These are phyloP conservation scores for Salvator merianae DNA, from an alignment of 2,113 vertebrate species.

Conservation along the genomic window DNA sequence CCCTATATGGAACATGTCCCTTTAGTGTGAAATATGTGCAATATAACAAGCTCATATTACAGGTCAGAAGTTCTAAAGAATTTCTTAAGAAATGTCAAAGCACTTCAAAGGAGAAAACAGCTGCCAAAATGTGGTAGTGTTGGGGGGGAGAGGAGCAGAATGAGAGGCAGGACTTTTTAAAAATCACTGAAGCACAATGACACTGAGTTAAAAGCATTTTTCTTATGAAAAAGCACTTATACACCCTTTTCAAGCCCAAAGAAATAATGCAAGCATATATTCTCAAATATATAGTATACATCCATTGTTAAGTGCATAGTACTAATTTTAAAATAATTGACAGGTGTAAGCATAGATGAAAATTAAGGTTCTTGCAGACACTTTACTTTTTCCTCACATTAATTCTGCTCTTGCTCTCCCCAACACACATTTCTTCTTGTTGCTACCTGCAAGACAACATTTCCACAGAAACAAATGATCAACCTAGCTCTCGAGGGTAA, in stretches of 20 bases:
- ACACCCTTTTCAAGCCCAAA: background rate
- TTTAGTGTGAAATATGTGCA: too few relatives aligned
- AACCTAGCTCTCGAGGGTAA: background rate
- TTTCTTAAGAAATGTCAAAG: slow-evolving; percentile 16
- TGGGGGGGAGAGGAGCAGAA: background rate
- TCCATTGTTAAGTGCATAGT: background rate
- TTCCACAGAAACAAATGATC: background rate
- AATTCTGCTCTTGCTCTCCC: background rate
- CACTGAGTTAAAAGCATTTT: background rate
- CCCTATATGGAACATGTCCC: background rate
- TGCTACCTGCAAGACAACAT: background rate
- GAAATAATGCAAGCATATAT: background rate
- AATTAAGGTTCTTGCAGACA: background rate
- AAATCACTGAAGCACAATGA: slow-evolving; percentile 38
- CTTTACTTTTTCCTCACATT: background rate
- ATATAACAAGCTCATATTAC: background rate
- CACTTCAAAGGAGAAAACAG: slow-evolving; percentile 4
- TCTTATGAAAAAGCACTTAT: background rate
- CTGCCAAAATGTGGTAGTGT: slow-evolving; percentile 40
- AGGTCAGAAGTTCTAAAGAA: background rate
- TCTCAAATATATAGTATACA: too few relatives aligned
- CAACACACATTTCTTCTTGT: background rate
- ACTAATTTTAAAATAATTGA: background rate
- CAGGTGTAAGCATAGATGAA: background rate
- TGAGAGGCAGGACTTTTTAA: slow-evolving; percentile 35